phyloP scores from a whole-genome alignment of 2,888 invertebrate genomes.

The Gari tellinella region DNA sequence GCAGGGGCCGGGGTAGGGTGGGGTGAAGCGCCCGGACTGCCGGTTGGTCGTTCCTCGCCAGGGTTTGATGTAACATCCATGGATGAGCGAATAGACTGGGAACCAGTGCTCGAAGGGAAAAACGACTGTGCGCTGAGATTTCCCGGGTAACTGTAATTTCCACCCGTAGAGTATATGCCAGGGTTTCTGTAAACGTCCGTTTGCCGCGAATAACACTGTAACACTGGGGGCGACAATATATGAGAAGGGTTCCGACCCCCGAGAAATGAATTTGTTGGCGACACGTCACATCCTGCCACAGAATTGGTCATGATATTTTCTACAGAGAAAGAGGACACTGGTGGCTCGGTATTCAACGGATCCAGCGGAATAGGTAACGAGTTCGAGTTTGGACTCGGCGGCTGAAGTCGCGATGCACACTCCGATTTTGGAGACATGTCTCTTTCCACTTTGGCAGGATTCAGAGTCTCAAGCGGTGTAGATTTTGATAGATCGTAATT shows the following conservation, averaged over 20 bases:
- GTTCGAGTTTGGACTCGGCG: conserved; percentile 68
- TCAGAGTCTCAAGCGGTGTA: conserved; percentile 15
- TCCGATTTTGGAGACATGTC: conserved; percentile 71
- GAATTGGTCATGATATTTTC: conserved; percentile 80
- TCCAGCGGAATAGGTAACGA: conserved; percentile 76
- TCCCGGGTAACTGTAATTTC: conserved; percentile 66
- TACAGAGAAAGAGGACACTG: conserved; percentile 77
- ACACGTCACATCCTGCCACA: conserved; percentile 64
- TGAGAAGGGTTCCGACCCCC: conserved; percentile 65
- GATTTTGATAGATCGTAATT: conserved; percentile 11
- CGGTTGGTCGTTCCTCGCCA: conserved; percentile 58
- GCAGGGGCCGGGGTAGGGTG: conserved; percentile 66
- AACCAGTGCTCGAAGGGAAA: conserved; percentile 44
- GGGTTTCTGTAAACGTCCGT: conserved; percentile 75
- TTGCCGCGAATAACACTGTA: conserved; percentile 68
- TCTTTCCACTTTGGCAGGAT: conserved; percentile 75
- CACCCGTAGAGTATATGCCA: conserved; percentile 62
- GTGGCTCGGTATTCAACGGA: conserved; percentile 63
- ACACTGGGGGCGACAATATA: conserved; percentile 73
- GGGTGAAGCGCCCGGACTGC: conserved; percentile 65
- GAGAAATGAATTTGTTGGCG: conserved; percentile 50
- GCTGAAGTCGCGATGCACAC: conserved; percentile 53
- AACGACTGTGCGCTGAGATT: conserved; percentile 68
- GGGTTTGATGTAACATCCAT: conserved; percentile 34
- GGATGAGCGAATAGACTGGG: conserved; percentile 15